These are phyloP conservation scores for Diadumene lineata DNA, from an alignment of 92 coral and sea anemone genomes.

Conservation along the genomic window DNA sequence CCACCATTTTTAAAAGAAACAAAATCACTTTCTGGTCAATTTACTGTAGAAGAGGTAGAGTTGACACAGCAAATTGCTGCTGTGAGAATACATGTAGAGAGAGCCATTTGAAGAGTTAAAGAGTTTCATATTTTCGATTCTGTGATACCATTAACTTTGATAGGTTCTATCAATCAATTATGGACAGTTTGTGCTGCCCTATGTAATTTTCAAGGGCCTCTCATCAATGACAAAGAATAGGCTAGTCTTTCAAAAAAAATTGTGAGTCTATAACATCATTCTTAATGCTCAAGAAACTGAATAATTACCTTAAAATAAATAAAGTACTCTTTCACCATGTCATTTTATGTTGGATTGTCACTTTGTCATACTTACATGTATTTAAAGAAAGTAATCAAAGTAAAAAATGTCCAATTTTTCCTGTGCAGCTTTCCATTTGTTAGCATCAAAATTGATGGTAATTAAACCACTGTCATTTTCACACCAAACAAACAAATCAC, in stretches of 20 bases:
- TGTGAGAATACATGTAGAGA: constrained; percentile 60
- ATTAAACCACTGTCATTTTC: not conserved
- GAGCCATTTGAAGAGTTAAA: constrained; percentile 64
- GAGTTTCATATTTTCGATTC: constrained; percentile 70
- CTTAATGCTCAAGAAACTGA: too few relatives aligned
- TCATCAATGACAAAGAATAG: too few relatives aligned
- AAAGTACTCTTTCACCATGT: too few relatives aligned
- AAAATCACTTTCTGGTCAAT: constrained; percentile 40
- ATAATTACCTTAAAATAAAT: too few relatives aligned
- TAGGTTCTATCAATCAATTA: constrained; percentile 51
- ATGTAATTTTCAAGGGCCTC: constrained; percentile 57
- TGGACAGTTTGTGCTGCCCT: constrained; percentile 63
- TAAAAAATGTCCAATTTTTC: not conserved
- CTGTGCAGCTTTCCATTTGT: not conserved
- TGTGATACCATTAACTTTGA: constrained; percentile 58
- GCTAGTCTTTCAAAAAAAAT: too few relatives aligned
- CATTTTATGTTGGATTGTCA: too few relatives aligned
- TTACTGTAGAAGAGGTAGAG: constrained; percentile 56
- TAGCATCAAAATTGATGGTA: not conserved
- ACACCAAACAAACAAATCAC: constrained; percentile 44
- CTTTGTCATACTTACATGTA: too few relatives aligned
- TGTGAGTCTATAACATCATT: too few relatives aligned
- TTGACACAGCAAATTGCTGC: constrained; percentile 64
- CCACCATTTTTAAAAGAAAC: constrained; percentile 52
- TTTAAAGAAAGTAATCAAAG: constrained; percentile 4